Base-by-base conservation (phyloP, 2,888 invertebrate species). In the Diplazon laetatorius region DNA sequence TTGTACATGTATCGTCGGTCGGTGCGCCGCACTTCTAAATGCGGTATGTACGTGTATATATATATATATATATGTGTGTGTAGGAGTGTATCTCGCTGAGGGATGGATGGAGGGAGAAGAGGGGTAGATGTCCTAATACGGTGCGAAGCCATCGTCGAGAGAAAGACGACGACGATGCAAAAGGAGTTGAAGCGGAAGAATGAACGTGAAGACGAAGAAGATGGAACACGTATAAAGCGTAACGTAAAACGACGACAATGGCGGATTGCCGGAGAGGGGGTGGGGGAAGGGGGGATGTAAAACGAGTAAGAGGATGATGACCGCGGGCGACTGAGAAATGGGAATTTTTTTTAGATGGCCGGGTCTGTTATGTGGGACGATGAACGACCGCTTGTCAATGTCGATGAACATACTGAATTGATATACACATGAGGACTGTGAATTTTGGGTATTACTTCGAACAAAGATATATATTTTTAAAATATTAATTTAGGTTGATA, bases 391-490 rank as follows among this genome's bases (percentile, higher is more conserved):
- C 46, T 37, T 48, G 59, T 65, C 22, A 57, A 50, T 9, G 70
- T 59, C 37, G 25, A 71, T 46, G 60, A 71, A 48, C 42, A 55
- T 39, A 76, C 55, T 72, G 68, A 70, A 82, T 71, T 48, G 77
- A 68, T 63, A 73, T 71, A 48, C 71, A 66, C 62, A 73, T 48
- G n/a, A n/a, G n/a, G 74, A 76, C 59, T 46, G 63, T 60, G 57
- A 70, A 79, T 52, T 57, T n/a, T n/a, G n/a, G n/a, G n/a, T n/a
- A n/a, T n/a, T n/a, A n/a, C n/a, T n/a, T n/a, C n/a, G n/a, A n/a
- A n/a, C n/a, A n/a, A n/a, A n/a, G n/a, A n/a, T n/a, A n/a, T n/a
- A n/a, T n/a, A n/a, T n/a, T n/a, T n/a, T n/a, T n/a, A n/a, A n/a
- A n/a, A n/a, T n/a, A n/a, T n/a, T n/a, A n/a, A n/a, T n/a, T n/a